These are phyloP conservation scores for Melinaea marsaeus DNA, from an alignment of 2,888 invertebrate species.

Conservation along the genomic window DNA sequence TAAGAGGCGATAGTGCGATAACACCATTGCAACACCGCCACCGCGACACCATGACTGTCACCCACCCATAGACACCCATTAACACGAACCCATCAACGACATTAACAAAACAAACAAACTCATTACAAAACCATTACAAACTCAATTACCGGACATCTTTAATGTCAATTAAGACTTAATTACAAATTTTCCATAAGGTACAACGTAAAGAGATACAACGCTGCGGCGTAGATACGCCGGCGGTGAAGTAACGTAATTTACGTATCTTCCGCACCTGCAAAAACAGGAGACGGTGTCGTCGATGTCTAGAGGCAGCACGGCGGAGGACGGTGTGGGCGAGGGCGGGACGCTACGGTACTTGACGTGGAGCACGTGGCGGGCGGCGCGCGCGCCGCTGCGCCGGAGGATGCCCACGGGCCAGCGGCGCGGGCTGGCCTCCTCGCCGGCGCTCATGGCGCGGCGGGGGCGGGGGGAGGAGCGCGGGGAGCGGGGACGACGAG, in stretches of 20 bases:
- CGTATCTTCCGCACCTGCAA: slow-evolving; percentile 80
- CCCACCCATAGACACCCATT: not conserved
- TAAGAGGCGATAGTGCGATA: slow-evolving; percentile 49
- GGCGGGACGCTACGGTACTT: slow-evolving; percentile 64
- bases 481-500: slow-evolving; percentile 20
- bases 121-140: not conserved
- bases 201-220: not conserved
- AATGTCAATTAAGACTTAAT: not conserved
- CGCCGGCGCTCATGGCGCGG: slow-evolving; percentile 45
- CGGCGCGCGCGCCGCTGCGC: slow-evolving; percentile 60
- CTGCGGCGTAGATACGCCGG: not conserved
- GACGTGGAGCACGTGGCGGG: slow-evolving; percentile 60
- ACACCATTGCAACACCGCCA: slow-evolving; percentile 16
- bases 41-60: not conserved
- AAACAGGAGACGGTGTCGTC: slow-evolving; percentile 88
- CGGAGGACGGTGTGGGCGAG: slow-evolving; percentile 37
- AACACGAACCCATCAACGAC: not conserved
- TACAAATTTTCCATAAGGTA: not conserved
- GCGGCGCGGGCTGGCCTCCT: slow-evolving; percentile 46
- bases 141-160: not conserved
- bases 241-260: not conserved
- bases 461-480: slow-evolving; percentile 20
- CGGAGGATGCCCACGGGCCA: slow-evolving; percentile 63
- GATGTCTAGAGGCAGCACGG: slow-evolving; percentile 75
- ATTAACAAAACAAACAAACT: slow-evolving; percentile 4